A percentile compares a stretch with the other conserved stretches of the same genome.
These are phyloP conservation scores for Babylonia areolata DNA, from an alignment of 1,140 invertebrate species.

Conservation along the genomic window DNA sequence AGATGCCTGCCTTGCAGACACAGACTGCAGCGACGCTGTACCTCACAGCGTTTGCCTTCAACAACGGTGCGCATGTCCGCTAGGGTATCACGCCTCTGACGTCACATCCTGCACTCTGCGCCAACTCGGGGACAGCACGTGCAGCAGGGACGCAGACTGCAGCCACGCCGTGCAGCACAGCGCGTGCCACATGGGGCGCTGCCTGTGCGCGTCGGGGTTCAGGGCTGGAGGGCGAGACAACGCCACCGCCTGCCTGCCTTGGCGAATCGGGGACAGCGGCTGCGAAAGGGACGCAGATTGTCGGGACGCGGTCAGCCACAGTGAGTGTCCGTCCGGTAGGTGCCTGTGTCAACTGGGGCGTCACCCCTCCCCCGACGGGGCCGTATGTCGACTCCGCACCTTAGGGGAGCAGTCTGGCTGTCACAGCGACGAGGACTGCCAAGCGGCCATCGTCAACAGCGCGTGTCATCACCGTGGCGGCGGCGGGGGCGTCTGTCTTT, in stretches of 20 bases:
- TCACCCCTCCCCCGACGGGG: not conserved
- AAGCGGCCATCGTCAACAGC: constrained; percentile 48
- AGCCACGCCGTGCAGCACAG: constrained; percentile 27
- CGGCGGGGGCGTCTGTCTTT: constrained; percentile 38
- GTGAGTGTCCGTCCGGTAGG: constrained; percentile 37
- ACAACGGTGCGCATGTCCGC: constrained; percentile 12
- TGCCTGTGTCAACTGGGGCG: constrained; percentile 47
- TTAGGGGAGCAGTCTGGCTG: constrained; percentile 30
- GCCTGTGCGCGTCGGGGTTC: constrained; percentile 33
- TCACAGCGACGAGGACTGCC: constrained; percentile 40
- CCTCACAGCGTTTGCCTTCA: constrained; percentile 25
- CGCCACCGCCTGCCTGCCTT: not conserved
- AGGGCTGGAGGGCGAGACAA: not conserved
- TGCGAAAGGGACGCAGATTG: constrained; percentile 48
- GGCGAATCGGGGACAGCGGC: constrained; percentile 35
- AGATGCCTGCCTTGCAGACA: constrained; percentile 32
- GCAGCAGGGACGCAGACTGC: constrained; percentile 43
- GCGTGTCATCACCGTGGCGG: constrained; percentile 38
- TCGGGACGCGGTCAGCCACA: constrained; percentile 42
- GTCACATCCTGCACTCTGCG: constrained; percentile 19
- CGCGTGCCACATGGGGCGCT: constrained; percentile 22
- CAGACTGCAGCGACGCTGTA: constrained; percentile 44
- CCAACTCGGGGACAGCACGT: constrained; percentile 37
- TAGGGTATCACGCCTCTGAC: constrained; percentile 36
- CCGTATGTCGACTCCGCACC: not conserved